Evolutionary conservation across 2,797 vertebrate species (phyloP).

Genomic region (Gymnodraco acuticeps): DNA sequence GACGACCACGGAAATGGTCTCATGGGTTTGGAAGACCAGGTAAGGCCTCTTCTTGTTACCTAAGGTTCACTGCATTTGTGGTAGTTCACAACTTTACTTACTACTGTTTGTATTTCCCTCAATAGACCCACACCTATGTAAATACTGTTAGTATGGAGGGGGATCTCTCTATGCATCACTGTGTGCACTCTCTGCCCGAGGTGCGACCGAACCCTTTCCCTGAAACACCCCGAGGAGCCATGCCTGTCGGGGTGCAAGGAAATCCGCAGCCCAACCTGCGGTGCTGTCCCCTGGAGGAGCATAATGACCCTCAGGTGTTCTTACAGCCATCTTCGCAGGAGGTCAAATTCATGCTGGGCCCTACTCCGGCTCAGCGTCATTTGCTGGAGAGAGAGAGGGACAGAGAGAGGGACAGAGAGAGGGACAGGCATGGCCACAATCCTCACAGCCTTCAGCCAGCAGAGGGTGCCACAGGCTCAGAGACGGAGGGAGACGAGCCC

Average conservation of each 20-base stretch:
- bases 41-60: constrained; percentile 56
- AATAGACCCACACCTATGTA: constrained; percentile 97
- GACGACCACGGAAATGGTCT: constrained; percentile 94
- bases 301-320: constrained; percentile 92
- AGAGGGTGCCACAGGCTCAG: constrained; percentile 84
- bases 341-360: constrained; percentile 96
- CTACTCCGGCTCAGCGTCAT: constrained; percentile 89
- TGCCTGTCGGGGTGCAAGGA: constrained; percentile 77
- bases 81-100: constrained; percentile 1
- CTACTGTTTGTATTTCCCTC: constrained; percentile 7
- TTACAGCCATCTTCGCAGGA: constrained; percentile 91
- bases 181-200: constrained; percentile 94
- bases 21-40: constrained; percentile 95
- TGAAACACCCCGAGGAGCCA: constrained; percentile 80
- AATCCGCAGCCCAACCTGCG: constrained; percentile 82
- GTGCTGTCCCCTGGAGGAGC: constrained; percentile 89
- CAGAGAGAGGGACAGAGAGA: constrained; percentile 85
- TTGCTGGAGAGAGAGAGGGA: constrained; percentile 87
- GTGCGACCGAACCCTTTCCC: constrained; percentile 87
- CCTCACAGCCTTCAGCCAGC: constrained; percentile 79
- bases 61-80: neutral
- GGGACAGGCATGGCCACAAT: constrained; percentile 78
- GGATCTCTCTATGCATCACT: constrained; percentile 91
- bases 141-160: constrained; percentile 94
- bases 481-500: constrained; percentile 84